Conservation (phyloP, 1,140 invertebrate genomes). For the Drosophila orena region DNA sequence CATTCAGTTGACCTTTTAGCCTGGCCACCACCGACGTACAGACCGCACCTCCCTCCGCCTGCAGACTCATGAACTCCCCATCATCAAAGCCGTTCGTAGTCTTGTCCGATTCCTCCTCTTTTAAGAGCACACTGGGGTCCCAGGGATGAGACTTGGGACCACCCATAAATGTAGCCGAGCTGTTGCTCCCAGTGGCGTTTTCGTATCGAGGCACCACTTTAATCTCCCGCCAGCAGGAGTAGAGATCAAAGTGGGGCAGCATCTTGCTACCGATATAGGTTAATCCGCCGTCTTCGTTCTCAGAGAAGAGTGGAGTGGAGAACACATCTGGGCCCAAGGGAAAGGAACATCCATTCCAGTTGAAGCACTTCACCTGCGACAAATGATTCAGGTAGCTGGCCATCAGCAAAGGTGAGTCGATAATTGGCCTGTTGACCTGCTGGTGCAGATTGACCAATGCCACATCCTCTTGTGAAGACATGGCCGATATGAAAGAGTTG, state of each 20-base stretch:
- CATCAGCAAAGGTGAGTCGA: conserved; percentile 96
- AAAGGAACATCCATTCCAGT: conserved; percentile 90
- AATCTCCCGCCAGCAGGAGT: conserved; percentile 85
- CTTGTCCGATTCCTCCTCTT: conserved; percentile 79
- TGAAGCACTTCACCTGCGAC: conserved; percentile 90
- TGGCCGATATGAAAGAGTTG: conserved; percentile 95
- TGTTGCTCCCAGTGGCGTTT: conserved; percentile 78
- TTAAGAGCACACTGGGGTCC: conserved; percentile 84
- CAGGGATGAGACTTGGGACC: conserved; percentile 84
- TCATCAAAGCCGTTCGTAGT: conserved; percentile 85
- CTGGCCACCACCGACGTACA: conserved; percentile 89
- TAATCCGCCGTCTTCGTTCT: conserved; percentile 90
- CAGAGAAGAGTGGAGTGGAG: conserved; percentile 90
- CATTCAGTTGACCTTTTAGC: conserved; percentile 93
- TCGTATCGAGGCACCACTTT: conserved; percentile 83
- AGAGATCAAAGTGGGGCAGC: conserved; percentile 83
- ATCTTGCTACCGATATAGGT: conserved; percentile 89
- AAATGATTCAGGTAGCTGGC: conserved; percentile 97
- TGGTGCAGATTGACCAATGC: conserved; percentile 97
- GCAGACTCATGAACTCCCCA: conserved; percentile 88
- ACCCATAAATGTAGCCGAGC: conserved; percentile 81
- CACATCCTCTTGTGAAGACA: conserved; percentile 97
- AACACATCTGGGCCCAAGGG: conserved; percentile 90
- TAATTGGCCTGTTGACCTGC: conserved; percentile 97
- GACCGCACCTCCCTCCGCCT: conserved; percentile 87